These are phyloP conservation scores for Barbus barbus DNA, from an alignment of 2,113 vertebrate genomes.

Conservation along the genomic window DNA sequence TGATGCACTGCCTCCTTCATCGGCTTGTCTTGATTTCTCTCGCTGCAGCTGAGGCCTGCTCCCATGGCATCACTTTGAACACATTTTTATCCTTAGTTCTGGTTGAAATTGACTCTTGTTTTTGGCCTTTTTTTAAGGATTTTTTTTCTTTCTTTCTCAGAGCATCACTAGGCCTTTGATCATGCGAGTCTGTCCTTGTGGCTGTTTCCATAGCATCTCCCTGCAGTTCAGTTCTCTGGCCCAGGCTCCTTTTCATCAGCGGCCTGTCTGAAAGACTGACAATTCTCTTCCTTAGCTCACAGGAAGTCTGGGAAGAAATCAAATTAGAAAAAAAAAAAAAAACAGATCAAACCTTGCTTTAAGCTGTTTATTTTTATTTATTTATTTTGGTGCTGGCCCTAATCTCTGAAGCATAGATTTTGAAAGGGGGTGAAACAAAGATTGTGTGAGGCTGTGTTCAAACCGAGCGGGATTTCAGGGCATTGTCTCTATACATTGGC, in stretches of 20 bases:
- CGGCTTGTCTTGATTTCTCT: conserved; percentile 86
- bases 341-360: conserved; percentile 74
- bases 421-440: conserved; percentile 61
- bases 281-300: conserved; percentile 80
- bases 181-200: conserved; percentile 89
- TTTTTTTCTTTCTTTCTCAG: conserved; percentile 79
- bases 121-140: conserved; percentile 79
- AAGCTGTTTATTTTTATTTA: conserved; percentile 78
- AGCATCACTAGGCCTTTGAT: conserved; percentile 91
- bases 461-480: conserved; percentile 56
- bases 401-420: conserved; percentile 65
- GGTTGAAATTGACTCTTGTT: conserved; percentile 90
- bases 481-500: conserved; percentile 51
- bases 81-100: conserved; percentile 91
- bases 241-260: conserved; percentile 77
- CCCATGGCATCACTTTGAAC: conserved; percentile 93
- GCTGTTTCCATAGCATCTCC: conserved; percentile 90
- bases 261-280: conserved; percentile 86
- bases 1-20: conserved; percentile 78
- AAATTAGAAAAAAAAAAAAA: conserved; percentile 73
- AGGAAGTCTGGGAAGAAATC: conserved; percentile 83
- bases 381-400: conserved; percentile 60
- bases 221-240: conserved; percentile 80
- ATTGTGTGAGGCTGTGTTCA: conserved; percentile 59
- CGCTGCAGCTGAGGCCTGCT: conserved; percentile 89